Base-by-base conservation (phyloP, 2,888 invertebrate genomes). In the Protodeltote pygarga region DNA sequence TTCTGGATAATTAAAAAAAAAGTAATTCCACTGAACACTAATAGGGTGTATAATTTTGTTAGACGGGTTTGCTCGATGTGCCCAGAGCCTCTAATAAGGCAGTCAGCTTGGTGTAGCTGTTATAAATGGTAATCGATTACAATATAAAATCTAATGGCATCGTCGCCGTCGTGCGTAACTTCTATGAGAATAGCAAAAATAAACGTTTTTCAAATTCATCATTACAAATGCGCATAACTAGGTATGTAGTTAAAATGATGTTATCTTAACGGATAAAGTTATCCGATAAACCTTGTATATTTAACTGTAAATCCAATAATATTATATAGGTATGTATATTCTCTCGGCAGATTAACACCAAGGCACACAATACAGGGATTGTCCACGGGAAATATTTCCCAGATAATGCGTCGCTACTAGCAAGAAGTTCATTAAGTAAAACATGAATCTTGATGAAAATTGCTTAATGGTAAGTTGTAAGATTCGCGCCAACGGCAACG, bases 401-500 rank as follows among this genome's bases (percentile, higher is more conserved):
- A 55, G 61, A 66, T 65, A 65, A 47, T 54, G 57, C 66, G 61
- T 55, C 60, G 68, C 24, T 48, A 35, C 48, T 65, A 63, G 67
- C 67, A 67, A 67, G 68, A 71, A 74, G 74, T 75, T 77, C 73
- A 77, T 85, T 83, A 80, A 75, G 73, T 73, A 71, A 75, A 81
- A 79, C 79, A 81, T 80, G 79, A 83, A 81, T 81, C 79, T 81
- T 78, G 77, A 82, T 82, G 79, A 78, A 85, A 86, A 86, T 83
- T 81, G 79, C 80, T 82, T 83, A 79, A 83, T 80, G 81, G 76
- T 79, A 76, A 80, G 75, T 80, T 81, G 77, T 79, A 79, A 84
- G 78, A 75, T 79, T 78, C 82, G 78, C 76, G 81, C 78, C 78
- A 73, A 69, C 68, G 68, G 67, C 78, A 73, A 69, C 68, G 68